Percentiles rank a stretch among this genome's conserved stretches.
phyloP scores from a whole-genome alignment of 2,113 vertebrate species.

The Myanophis thanlyinensis region DNA sequence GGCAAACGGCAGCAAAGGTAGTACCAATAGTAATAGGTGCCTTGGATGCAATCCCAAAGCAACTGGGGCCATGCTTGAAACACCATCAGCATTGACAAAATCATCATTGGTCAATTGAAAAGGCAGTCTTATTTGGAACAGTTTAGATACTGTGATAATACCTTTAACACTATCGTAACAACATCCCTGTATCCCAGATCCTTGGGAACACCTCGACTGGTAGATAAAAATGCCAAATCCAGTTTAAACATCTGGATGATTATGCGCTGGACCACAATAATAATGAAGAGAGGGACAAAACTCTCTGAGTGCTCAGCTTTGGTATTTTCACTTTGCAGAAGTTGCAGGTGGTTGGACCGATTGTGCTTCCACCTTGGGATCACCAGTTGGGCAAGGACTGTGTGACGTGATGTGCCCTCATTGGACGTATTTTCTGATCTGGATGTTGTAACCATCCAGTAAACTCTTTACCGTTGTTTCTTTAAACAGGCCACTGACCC shows the following conservation, averaged over 20 bases:
- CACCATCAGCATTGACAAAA: background rate
- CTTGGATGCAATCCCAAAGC: background rate
- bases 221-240: background rate
- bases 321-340: background rate
- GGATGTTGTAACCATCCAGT: background rate
- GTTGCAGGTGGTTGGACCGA: background rate
- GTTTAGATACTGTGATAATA: background rate
- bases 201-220: background rate
- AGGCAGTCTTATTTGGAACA: background rate
- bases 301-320: background rate
- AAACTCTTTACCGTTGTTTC: background rate
- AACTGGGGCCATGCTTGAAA: background rate
- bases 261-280: background rate
- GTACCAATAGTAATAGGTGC: background rate
- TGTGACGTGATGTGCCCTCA: background rate
- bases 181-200: background rate
- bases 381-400: background rate
- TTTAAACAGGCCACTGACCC: conserved; percentile 75
- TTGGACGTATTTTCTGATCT: background rate
- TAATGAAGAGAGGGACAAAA: background rate
- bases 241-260: background rate
- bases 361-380: background rate
- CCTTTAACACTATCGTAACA: background rate
- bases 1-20: background rate
- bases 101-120: background rate